A percentile compares a stretch with the other conserved stretches of the same genome.
phyloP scores from a whole-genome alignment of 2,888 invertebrate species.

The Chirona hameri region DNA sequence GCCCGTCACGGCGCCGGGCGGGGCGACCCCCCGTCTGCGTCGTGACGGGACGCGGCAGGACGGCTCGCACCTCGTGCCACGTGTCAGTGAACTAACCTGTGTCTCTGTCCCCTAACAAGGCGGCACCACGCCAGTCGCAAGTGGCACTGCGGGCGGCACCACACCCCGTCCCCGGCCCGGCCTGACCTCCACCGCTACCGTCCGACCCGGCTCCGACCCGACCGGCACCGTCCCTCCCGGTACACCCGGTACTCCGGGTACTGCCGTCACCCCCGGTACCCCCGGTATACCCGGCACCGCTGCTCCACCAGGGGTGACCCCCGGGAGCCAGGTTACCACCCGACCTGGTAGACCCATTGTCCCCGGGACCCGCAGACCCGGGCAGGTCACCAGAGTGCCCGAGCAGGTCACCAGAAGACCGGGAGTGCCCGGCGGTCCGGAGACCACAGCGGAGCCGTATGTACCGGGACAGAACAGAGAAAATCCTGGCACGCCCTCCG shows the following conservation, averaged over 20 bases:
- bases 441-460: neutral
- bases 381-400: neutral
- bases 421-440: neutral
- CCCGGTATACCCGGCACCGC: neutral
- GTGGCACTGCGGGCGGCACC: neutral
- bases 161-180: neutral
- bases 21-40: too few relatives aligned
- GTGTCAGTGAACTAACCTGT: neutral
- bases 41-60: too few relatives aligned
- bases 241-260: neutral
- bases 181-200: neutral
- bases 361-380: neutral
- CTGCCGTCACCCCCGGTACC: neutral
- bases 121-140: neutral
- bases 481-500: neutral
- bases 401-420: neutral
- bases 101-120: slow-evolving; percentile 3
- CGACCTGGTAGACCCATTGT: neutral
- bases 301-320: neutral
- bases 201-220: neutral
- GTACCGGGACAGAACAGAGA: neutral
- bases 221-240: neutral
- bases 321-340: neutral
- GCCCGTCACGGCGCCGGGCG: neutral
- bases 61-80: too few relatives aligned